Conservation (phyloP, 2,888 invertebrate genomes). For the Leptinotarsa juncta region DNA sequence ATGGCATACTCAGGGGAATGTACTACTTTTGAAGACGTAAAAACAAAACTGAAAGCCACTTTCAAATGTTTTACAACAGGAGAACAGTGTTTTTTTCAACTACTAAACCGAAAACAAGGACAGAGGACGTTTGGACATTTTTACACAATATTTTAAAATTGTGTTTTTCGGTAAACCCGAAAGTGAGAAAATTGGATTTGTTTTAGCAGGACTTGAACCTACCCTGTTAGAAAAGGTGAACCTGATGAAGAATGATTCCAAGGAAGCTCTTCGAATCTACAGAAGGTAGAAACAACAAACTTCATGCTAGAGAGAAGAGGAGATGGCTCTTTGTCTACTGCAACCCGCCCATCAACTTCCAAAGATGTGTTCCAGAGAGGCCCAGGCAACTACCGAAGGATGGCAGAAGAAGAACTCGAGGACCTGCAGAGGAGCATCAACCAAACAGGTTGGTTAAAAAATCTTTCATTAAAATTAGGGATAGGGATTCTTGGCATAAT, state of each 20-base stretch:
- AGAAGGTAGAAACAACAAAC: too few species aligned
- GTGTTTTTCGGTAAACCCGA: not conserved
- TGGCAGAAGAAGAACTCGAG: not conserved
- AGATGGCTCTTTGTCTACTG: not conserved
- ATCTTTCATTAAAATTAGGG: not conserved
- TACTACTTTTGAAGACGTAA: not conserved
- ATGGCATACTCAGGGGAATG: not conserved
- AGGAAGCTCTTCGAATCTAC: too few species aligned
- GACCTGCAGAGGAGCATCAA: slow-evolving; percentile 4
- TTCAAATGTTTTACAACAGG: slow-evolving; percentile 4
- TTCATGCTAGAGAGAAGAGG: not conserved
- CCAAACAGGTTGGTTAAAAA: slow-evolving; percentile 15
- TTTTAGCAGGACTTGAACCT: too few species aligned
- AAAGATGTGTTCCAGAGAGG: not conserved
- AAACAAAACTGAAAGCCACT: slow-evolving; percentile 5
- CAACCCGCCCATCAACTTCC: not conserved
- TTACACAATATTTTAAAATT: slow-evolving; percentile 14
- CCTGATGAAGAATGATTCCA: too few species aligned
- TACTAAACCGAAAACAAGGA: slow-evolving; percentile 15
- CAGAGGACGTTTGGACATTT: slow-evolving; percentile 14
- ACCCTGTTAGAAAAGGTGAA: too few species aligned
- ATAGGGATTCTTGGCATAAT: slow-evolving; percentile 7
- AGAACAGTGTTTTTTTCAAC: slow-evolving; percentile 15
- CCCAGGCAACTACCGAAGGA: too few species aligned
- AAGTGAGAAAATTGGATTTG: slow-evolving; percentile 7